These are phyloP conservation scores for Hirundichthys speculiger DNA, from an alignment of 2,113 vertebrate species.

Conservation along the genomic window DNA sequence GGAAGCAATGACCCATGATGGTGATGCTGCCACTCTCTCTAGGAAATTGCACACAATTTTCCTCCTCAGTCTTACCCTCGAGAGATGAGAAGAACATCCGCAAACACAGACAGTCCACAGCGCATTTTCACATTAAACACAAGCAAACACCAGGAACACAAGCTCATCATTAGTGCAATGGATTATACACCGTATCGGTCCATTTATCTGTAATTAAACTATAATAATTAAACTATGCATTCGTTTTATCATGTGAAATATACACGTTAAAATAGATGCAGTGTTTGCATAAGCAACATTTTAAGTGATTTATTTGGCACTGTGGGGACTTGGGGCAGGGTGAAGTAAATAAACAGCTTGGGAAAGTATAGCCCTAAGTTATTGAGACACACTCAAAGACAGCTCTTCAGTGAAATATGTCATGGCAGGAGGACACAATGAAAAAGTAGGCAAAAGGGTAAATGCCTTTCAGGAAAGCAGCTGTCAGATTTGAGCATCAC, in stretches of 20 bases:
- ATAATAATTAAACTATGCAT: too few relatives aligned
- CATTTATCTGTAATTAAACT: too few relatives aligned
- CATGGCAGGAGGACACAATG: slow-evolving; percentile 23
- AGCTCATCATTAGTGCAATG: slow-evolving; percentile 79
- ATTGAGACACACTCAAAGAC: slow-evolving; percentile 25
- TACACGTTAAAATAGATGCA: slow-evolving; percentile 62
- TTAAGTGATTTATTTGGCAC: slow-evolving; percentile 7
- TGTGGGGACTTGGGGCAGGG: slow-evolving; percentile 18
- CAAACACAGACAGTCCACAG: slow-evolving; percentile 47
- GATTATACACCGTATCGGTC: slow-evolving; percentile 67
- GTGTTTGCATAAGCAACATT: slow-evolving; percentile 52
- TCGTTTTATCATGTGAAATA: too few relatives aligned
- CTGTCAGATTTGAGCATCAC: too few relatives aligned
- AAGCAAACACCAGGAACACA: slow-evolving; percentile 70
- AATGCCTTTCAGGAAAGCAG: slow-evolving; percentile 51
- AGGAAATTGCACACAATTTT: slow-evolving; percentile 26
- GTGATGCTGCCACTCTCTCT: slow-evolving; percentile 29
- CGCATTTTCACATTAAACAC: slow-evolving; percentile 58
- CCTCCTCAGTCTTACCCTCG: slow-evolving; percentile 38
- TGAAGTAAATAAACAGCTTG: slow-evolving; percentile 10
- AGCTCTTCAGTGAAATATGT: slow-evolving; percentile 48
- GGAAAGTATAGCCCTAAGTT: background rate
- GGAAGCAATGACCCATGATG: slow-evolving; percentile 49
- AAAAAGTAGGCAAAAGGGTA: slow-evolving; percentile 52
- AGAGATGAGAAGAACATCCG: slow-evolving; percentile 65